phyloP scores from a whole-genome alignment of 2,797 vertebrate species.

The Halcyon badia region DNA sequence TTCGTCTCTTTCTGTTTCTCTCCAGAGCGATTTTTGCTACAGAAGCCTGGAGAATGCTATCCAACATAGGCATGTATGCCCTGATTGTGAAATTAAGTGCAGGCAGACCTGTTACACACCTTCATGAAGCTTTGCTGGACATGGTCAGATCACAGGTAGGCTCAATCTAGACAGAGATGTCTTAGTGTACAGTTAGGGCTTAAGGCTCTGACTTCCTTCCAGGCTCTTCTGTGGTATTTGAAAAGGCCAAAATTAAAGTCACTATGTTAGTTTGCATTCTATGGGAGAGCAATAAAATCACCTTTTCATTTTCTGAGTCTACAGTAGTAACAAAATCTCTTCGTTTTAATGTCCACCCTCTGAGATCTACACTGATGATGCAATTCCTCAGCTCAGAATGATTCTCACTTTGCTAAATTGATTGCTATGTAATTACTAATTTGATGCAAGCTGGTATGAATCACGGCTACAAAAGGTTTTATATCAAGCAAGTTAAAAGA shows the following conservation, averaged over 20 bases:
- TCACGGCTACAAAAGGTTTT: neutral
- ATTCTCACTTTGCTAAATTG: neutral
- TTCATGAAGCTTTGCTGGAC: neutral
- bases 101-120: neutral
- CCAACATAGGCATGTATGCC: neutral
- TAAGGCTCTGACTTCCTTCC: neutral
- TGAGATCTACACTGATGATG: neutral
- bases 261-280: neutral
- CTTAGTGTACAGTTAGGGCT: neutral
- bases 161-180: neutral
- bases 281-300: neutral
- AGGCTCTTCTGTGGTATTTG: neutral
- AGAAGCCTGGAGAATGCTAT: neutral
- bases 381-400: neutral
- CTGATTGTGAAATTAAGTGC: neutral
- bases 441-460: neutral
- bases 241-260: neutral
- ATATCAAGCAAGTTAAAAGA: neutral
- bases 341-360: neutral
- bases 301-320: neutral
- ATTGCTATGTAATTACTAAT: neutral
- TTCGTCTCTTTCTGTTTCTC: neutral
- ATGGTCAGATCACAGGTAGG: neutral
- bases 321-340: neutral
- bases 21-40: neutral